Evolutionary conservation across 2,888 invertebrate genomes (phyloP), one percentile per base, ranked within the genome.

Genomic region (Pherbina coryleti): DNA sequence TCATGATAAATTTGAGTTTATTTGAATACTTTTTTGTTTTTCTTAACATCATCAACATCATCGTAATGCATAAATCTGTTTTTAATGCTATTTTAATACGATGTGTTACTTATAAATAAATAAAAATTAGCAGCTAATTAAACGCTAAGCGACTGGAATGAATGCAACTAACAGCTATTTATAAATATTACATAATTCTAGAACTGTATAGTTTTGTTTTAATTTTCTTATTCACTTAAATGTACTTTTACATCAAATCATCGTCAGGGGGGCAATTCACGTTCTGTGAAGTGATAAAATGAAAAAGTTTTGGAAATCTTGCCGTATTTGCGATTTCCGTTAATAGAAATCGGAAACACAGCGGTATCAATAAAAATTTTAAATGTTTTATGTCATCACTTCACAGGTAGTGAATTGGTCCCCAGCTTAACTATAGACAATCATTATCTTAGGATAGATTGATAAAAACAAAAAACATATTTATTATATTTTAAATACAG

Each of bases 101-200:
- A 62, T 44, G 17, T 62, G 44, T 70, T 31, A 31, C 62, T 74
- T 74, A 71, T 19, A 71, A 34, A 25, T 73, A 73, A 66, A 75
- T 55, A 73, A 25, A 25, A 74, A 75, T 67, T 34, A 75, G 37
- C 66, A 67, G 34, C 55, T 75, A 67, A 55, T 75, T 67, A 34
- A 80, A 80, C 77, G 81, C 82, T 82, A 83, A 82, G 82, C 83
- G 83, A 83, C 82, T 82, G 80, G 82, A 79, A 80, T 80, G 81
- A 79, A 80, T 83, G 83, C 82, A 67, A 77, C 60, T 77, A 72
- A 77, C 19, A 49, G n/a, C 60, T 73, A 62, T 14, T 44, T 44
- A 62, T 67, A 19, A 17, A 67, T 67, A 67, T 25, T 37, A 44
- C 22, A 19, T 67, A 19, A 9, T 49, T 49, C 22, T 11, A 19